Evolutionary conservation across 2,113 vertebrate genomes (phyloP).

Genomic region (Panthera uncia): DNA sequence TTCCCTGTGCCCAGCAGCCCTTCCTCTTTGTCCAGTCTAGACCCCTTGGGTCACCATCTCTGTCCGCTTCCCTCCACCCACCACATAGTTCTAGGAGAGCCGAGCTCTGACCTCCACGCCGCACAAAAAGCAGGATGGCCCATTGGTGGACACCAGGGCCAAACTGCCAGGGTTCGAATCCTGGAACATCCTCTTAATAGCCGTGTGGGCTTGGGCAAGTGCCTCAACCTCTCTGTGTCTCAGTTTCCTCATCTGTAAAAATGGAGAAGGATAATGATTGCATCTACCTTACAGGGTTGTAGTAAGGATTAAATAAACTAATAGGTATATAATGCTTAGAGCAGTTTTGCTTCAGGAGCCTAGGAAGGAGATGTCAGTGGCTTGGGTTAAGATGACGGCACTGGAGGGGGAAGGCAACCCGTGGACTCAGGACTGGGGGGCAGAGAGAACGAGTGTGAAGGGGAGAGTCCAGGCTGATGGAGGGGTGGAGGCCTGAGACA

Average conservation of each 20-base stretch:
- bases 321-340: not conserved
- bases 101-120: not conserved
- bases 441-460: not conserved
- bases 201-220: not conserved
- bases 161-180: not conserved
- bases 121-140: not conserved
- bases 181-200: not conserved
- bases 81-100: not conserved
- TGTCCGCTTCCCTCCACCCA: not conserved
- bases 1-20: not conserved
- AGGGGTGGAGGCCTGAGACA: not conserved
- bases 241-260: not conserved
- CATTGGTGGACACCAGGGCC: not conserved
- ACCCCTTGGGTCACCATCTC: fast-evolving
- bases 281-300: not conserved
- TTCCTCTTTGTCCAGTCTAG: too few relatives aligned
- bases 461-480: fast-evolving
- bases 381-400: not conserved
- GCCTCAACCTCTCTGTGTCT: not conserved
- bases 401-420: not conserved
- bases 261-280: not conserved
- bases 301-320: not conserved
- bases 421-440: fast-evolving
- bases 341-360: not conserved
- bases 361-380: fast-evolving